Evolutionary conservation across 1,140 invertebrate genomes (phyloP), one percentile per base, ranked within the genome.

Genomic region (Apis florea): DNA sequence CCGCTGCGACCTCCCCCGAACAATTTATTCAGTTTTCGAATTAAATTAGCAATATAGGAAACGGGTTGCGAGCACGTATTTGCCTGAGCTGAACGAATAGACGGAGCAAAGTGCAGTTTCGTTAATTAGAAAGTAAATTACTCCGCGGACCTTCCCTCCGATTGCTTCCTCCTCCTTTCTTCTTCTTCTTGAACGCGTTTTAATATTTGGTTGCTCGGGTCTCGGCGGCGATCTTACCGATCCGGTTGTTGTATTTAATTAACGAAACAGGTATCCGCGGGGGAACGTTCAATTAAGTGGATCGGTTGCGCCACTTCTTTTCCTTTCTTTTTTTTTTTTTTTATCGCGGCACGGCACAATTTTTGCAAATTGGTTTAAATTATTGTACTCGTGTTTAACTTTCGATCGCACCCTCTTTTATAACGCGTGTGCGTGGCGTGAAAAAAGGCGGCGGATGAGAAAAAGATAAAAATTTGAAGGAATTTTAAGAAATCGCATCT

Each of bases 11-110:
- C 31, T 40, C 31, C 31, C 31, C 31, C 17, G 13, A 26, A 54
- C 69, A 70, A 79, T 79, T 73, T 79, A 59, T 73, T 73, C 51
- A 19, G 40, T 51, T 63, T 78, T 54, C 67, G 58, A 47, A 72
- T 71, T 17, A 61, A 72, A 72, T 63, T 61, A 54, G 61, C 31
- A 63, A 79, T 54, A 24, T 9, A 40, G 47, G 56, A 31, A 79
- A 54, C 54, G 21, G 1, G 11, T 47, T 2, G 9, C 63, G 26
- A 31, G 64, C 17, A 24, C 13, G 19, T 56, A n/a, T 71, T 40
- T 21, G 19, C 26, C 26, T 15, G 6, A 15, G 19, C 26, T 6
- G 9, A 31, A n/a, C 17, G 26, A 19, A 63, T 72, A 49, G 51
- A 10, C 21, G 19, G 13, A 17, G 9, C 13, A 13, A 40, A 10